A percentile compares a stretch with the other conserved stretches of the same genome.
Evolutionary conservation across 2,888 invertebrate species (phyloP).

Genomic region (Darwinula stevensoni): DNA sequence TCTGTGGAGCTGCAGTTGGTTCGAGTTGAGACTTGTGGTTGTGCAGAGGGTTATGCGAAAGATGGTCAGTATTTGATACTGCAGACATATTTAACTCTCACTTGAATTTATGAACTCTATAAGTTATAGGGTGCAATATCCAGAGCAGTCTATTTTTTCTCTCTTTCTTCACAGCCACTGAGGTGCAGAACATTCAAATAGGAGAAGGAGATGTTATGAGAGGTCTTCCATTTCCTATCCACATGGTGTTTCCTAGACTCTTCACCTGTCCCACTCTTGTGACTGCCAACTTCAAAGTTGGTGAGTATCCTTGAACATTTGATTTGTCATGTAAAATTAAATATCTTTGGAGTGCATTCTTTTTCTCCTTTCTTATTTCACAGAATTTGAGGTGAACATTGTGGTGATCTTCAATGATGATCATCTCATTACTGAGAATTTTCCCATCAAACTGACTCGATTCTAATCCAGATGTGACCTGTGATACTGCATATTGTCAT

Average conservation of each 20-base stretch:
- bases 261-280: conserved; percentile 79
- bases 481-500: too few relatives aligned
- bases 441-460: conserved; percentile 31
- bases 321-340: not conserved
- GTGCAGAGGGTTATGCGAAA: conserved; percentile 62
- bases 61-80: conserved; percentile 32
- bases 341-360: not conserved
- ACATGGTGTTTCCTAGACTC: conserved; percentile 79
- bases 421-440: conserved; percentile 75
- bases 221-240: conserved; percentile 53
- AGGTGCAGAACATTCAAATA: conserved; percentile 93
- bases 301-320: conserved; percentile 22
- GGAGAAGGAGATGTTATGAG: conserved; percentile 68
- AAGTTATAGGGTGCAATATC: too few relatives aligned
- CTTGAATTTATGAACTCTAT: too few relatives aligned
- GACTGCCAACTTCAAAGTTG: conserved; percentile 78
- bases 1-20: conserved; percentile 82
- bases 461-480: too few relatives aligned
- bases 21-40: conserved; percentile 79
- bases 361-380: conserved; percentile 14
- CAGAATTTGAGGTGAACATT: conserved; percentile 83
- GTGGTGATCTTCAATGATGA: conserved; percentile 77
- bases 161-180: conserved; percentile 25
- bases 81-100: not conserved
- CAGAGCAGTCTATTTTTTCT: too few relatives aligned